Base-by-base conservation (phyloP, 2,888 invertebrate genomes). In the Unio pictorum region DNA sequence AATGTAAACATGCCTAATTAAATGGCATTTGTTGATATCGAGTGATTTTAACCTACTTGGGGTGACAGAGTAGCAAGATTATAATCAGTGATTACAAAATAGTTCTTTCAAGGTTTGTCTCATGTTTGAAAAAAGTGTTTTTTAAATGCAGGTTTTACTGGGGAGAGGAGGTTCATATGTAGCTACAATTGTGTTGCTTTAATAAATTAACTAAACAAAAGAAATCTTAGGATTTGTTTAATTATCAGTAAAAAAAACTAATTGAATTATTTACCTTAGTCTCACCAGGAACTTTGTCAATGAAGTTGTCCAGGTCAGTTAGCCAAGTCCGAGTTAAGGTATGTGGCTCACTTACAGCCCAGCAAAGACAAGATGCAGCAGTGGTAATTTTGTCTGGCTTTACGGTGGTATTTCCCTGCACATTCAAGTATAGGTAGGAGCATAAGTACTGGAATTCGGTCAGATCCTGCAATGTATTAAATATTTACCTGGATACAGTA, bases 241-340 rank as follows among this genome's bases (percentile, higher is more conserved):
- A 45, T 15, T 45, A 62, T 62, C 23, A 4, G 26, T 28, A 28
- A 58, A 30, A 58, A 11, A 57, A 8, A 8, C 1, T 1, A 15
- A 8, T n/a, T 8, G 6, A 54, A 17, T 23, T 23, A 56, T 75
- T 71, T 81, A 90, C 90, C 81, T 88, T 87, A 20, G 94, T 93
- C n/a, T 93, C 92, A 26, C 92, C 91, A 69, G 92, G 92, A 83
- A 92, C 92, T 67, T 91, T 90, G 59, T 89, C 87, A 54, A 92
- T 90, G 83, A 93, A 93, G 60, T 91, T 91, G 30, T 91, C 91
- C n/a, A 94, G 90, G 84, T 95, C 94, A 62, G 92, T 92, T 88
- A 94, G 94, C 95, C 95, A 95, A 64, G 92, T 92, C 45, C 92
- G 91, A 8, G 90, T 84, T 28, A 92, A 90, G 60, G 89, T 87